phyloP scores from a whole-genome alignment of 1,140 invertebrate genomes.

The Pristionchus pacificus region DNA sequence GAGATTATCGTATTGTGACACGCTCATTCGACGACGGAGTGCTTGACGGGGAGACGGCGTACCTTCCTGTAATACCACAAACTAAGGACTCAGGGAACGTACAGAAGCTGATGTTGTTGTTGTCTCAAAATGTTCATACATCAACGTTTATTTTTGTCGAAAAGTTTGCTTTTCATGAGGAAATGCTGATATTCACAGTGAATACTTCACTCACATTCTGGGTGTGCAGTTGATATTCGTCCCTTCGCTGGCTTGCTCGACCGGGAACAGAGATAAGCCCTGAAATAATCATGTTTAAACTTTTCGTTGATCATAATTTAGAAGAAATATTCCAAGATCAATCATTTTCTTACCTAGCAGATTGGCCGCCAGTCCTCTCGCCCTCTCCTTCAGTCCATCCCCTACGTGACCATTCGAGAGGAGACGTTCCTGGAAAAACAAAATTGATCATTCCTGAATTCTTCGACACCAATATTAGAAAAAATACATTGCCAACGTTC shows the following conservation, averaged over 20 bases:
- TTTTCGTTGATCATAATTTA: not conserved
- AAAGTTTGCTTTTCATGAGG: too few species aligned
- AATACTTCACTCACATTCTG: slow-evolving; percentile 15
- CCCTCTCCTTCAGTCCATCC: slow-evolving; percentile 20
- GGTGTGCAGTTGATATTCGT: slow-evolving; percentile 8
- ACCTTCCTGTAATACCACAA: slow-evolving; percentile 33
- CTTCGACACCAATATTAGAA: too few species aligned
- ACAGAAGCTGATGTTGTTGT: not conserved
- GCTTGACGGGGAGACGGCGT: slow-evolving; percentile 30
- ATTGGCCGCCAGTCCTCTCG: slow-evolving; percentile 26
- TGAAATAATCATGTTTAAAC: not conserved
- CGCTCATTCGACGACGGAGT: slow-evolving; percentile 44
- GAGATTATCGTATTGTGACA: slow-evolving; percentile 52
- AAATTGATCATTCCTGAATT: too few species aligned
- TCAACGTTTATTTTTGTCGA: too few species aligned
- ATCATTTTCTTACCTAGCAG: not conserved
- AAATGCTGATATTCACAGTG: too few species aligned
- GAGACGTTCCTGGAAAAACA: slow-evolving; percentile 21
- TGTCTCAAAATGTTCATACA: not conserved
- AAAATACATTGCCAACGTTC: too few species aligned
- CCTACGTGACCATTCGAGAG: slow-evolving; percentile 27
- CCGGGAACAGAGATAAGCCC: not conserved
- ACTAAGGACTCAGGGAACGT: not conserved
- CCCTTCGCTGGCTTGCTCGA: not conserved
- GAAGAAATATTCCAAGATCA: not conserved